Evolutionary conservation across 2,888 invertebrate species (phyloP), one percentile per base, ranked within the genome.

Genomic region (Bellardia pandia): DNA sequence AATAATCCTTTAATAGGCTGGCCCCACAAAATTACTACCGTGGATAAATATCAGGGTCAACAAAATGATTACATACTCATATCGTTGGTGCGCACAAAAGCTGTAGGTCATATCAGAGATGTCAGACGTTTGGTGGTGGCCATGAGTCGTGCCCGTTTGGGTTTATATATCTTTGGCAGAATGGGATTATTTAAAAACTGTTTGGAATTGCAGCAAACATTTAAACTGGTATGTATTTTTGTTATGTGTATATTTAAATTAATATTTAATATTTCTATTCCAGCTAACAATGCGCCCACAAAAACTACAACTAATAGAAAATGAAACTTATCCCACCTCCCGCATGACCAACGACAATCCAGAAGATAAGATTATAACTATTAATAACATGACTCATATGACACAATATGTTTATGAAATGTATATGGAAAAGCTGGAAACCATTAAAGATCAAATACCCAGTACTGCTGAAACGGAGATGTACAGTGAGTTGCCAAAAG

Each of bases 21-120:
- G 91, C 99, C 99, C 0, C 96, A 97, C 89, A 99, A 98, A 95
- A 96, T 98, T 40, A 97, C 98, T 0, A 99, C 99, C 0, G 99
- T 99, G 23, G 99, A 99, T 94, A 99, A 99, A 93, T 99, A 99
- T 93, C 99, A 99, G 93, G 99, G 99, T 82, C 99, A 99, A 92
- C 99, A 99, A 94, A 99, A 99, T 94, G 99, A 99, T 94, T 98
- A 98, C 91, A 98, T 99, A 86, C 95, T 99, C 16, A 95, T 99
- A 71, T 99, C 99, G 0, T 94, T 99, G 68, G 99, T 99, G 33
- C 95, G 99, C 88, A 99, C 99, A 0, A 96, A 96, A 92, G 98
- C 98, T 0, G 99, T 99, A n/a, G 99, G 99, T 53, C 99, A 99
- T 94, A 95, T 99, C 88, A 95, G 99, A 48, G 99, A 99, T 94